Base-by-base conservation (phyloP, 2,888 invertebrate genomes). In the Trichopoda pennipes region DNA sequence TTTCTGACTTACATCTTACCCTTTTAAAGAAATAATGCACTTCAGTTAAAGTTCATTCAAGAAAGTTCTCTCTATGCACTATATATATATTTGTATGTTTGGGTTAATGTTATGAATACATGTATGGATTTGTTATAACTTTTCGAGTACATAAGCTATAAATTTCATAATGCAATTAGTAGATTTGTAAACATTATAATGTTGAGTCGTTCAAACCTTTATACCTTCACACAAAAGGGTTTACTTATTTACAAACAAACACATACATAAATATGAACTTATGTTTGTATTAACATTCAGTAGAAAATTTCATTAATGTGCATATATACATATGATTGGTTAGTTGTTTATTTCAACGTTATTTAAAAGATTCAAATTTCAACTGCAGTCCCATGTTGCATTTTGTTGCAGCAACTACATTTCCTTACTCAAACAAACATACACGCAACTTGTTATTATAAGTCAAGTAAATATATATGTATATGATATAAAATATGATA, bases 121-220 rank as follows among this genome's bases (percentile, higher is more conserved):
- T 56, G 14, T 19, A 49, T 55, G 19, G 21, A 19, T 19, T 10
- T 51, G 49, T 58, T 61, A 55, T 74, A 74, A 74, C 73, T 77
- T 63, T 66, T 66, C 60, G 60, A 53, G 58, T 70, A 23, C 55
- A 78, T 58, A 78, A 75, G 63, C 81, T 79, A 84, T 84, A 84
- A 78, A 84, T 81, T 84, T 84, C 81, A 81, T 72, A 81, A 81
- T 61, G 84, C 75, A 79, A 76, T 84, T 84, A 79, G 76, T 68
- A 81, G 83, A 78, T 81, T 78, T 84, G 81, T 81, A 75, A 75
- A 81, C 74, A 72, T 78, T 84, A 81, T 70, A 58, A 74, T 74
- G 32, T 69, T 63, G 10, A 73, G 55, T 38, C 49, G 17, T 38
- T 51, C 38, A 58, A 75, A 68, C 28, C 66, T 58, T 68, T 58